Conservation (phyloP, 2,113 vertebrate genomes). For the Siphamia tubifer region DNA sequence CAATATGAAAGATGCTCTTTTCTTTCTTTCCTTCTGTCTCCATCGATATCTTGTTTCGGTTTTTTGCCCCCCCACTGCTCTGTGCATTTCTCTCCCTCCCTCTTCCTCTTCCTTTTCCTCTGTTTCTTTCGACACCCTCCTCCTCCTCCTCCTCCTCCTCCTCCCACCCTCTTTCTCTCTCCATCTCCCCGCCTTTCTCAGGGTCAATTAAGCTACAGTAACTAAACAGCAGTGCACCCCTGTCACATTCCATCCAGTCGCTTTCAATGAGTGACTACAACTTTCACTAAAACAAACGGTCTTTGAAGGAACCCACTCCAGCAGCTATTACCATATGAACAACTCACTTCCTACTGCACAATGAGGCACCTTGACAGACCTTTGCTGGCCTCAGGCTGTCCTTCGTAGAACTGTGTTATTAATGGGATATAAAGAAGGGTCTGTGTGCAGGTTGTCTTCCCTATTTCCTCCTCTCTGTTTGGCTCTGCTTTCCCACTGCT, state of each 20-base stretch:
- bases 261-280: conserved; percentile 67
- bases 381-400: conserved; percentile 64
- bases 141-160: conserved; percentile 2
- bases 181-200: conserved; percentile 30
- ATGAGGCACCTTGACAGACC: conserved; percentile 69
- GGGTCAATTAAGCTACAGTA: conserved; percentile 74
- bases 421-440: conserved; percentile 66
- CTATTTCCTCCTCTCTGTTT: conserved; percentile 33
- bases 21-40: conserved; percentile 27
- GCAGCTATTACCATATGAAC: conserved; percentile 76
- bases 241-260: conserved; percentile 74
- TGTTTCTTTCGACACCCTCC: conserved; percentile 19
- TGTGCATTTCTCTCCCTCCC: conserved; percentile 7
- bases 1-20: conserved; percentile 38
- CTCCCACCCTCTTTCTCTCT: neutral
- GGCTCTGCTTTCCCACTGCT: conserved; percentile 43
- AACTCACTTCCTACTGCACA: conserved; percentile 67
- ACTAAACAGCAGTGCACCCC: conserved; percentile 53
- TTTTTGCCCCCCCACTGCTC: conserved; percentile 32
- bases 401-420: conserved; percentile 59
- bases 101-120: conserved; percentile 3
- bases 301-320: conserved; percentile 65
- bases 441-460: conserved; percentile 59
- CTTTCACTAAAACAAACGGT: conserved; percentile 73
- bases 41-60: conserved; percentile 23